These are phyloP conservation scores for Asobara japonica DNA, from an alignment of 1,140 invertebrate species.

Conservation along the genomic window DNA sequence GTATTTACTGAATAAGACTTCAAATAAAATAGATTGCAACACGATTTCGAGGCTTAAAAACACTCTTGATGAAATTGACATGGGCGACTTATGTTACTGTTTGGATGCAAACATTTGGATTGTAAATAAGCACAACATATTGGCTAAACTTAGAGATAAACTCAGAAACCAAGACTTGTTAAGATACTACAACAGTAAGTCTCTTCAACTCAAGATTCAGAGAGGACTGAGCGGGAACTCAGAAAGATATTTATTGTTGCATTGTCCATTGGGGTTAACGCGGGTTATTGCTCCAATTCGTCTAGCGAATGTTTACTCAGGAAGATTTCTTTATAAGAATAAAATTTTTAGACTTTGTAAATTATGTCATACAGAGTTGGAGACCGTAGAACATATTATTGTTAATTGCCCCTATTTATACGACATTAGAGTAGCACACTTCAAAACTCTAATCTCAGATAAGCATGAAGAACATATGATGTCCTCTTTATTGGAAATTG, in stretches of 20 bases:
- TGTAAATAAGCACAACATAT: no score
- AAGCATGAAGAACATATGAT: neutral
- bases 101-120: no score
- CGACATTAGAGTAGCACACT: neutral
- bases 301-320: neutral
- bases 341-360: neutral
- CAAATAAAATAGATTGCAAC: no score
- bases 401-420: neutral
- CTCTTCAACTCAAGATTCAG: neutral
- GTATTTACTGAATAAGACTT: no score
- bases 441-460: neutral
- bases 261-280: neutral
- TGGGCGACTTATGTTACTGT: no score
- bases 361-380: neutral
- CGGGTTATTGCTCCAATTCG: neutral
- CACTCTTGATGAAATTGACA: no score
- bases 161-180: no score
- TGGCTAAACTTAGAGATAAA: no score
- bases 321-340: neutral
- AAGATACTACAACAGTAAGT: no score
- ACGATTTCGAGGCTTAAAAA: no score
- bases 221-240: neutral
- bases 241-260: neutral
- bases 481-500: neutral
- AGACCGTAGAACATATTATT: neutral